Percentiles rank a stretch among this genome's conserved stretches.
Evolutionary conservation across 2,113 vertebrate species (phyloP).

Genomic region (Arizona elegans): DNA sequence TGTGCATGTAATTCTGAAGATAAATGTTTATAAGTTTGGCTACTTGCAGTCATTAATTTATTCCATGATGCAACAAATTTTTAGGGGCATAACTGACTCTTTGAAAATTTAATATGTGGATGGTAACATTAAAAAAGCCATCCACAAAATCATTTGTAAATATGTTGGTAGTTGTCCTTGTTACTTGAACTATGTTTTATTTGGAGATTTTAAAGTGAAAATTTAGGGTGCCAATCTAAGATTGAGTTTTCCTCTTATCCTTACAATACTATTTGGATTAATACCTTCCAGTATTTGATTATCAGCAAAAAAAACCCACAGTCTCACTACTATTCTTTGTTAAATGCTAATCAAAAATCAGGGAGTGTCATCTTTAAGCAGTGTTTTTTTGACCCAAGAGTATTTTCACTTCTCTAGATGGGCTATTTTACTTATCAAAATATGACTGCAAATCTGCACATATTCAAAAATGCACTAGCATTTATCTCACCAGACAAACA

Average conservation of each 20-base stretch:
- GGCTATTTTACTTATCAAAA: neutral
- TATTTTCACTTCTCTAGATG: neutral
- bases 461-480: neutral
- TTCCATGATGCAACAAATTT: neutral
- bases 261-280: neutral
- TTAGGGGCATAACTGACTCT: neutral
- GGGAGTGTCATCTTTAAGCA: neutral
- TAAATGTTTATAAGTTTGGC: neutral
- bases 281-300: neutral
- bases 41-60: neutral
- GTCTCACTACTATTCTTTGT: neutral
- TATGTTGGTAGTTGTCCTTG: neutral
- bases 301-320: neutral
- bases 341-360: neutral
- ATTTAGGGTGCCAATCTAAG: neutral
- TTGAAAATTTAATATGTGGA: neutral
- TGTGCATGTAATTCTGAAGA: neutral
- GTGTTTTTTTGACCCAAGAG: rapidly evolving
- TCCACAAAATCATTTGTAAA: neutral
- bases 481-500: neutral
- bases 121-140: neutral
- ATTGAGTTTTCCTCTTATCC: neutral
- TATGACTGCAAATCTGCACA: neutral
- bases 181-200: neutral
- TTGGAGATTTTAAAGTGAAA: neutral